Conservation (phyloP, 2,888 invertebrate genomes). For the Agonopterix subpropinquella region DNA sequence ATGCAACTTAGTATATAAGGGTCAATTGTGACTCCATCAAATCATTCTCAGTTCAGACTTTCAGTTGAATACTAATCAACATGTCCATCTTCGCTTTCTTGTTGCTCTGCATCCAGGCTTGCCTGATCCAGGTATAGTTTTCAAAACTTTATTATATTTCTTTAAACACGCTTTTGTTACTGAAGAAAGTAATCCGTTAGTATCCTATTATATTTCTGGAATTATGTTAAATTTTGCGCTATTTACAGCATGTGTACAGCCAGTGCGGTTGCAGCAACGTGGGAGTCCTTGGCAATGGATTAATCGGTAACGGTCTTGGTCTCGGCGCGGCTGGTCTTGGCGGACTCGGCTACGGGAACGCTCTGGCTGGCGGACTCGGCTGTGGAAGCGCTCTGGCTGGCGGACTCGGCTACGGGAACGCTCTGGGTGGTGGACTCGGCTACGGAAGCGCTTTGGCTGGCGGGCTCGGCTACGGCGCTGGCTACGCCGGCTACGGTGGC, state of each 20-base stretch:
- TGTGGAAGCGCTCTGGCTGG: neutral
- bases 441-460: too few relatives aligned
- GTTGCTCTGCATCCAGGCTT: conserved; percentile 26
- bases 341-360: too few relatives aligned
- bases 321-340: neutral
- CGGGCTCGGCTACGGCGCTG: too few relatives aligned
- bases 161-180: too few relatives aligned
- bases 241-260: neutral
- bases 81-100: conserved; percentile 28
- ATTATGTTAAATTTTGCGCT: neutral
- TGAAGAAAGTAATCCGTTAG: too few relatives aligned
- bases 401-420: conserved; percentile 23
- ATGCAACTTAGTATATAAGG: neutral
- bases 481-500: too few relatives aligned
- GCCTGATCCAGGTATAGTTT: conserved; percentile 24
- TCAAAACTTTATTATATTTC: neutral
- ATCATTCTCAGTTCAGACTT: neutral
- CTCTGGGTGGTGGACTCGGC: conserved; percentile 20
- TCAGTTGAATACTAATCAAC: conserved; percentile 6
- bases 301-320: too few relatives aligned
- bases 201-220: neutral
- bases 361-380: neutral
- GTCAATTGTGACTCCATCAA: neutral
- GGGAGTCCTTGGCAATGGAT: neutral
- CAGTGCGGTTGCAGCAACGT: neutral